Percentiles rank a stretch among this genome's conserved stretches.
These are phyloP conservation scores for Dermatemys mawii DNA, from an alignment of 2,113 vertebrate genomes.

Conservation along the genomic window DNA sequence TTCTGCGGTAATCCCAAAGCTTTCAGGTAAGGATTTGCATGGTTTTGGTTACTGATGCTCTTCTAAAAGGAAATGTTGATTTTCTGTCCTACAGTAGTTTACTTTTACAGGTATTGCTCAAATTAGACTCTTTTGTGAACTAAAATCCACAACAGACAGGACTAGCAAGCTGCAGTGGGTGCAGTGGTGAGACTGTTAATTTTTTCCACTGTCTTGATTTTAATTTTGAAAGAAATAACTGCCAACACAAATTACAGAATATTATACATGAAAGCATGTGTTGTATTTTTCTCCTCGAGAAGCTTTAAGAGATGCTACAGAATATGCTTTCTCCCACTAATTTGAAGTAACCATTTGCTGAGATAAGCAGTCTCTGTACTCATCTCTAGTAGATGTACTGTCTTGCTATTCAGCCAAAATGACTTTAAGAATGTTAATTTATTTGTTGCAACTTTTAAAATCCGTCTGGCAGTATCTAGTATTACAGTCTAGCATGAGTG, in stretches of 20 bases:
- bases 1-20: conserved; percentile 74
- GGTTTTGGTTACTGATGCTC: conserved; percentile 62
- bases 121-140: background rate
- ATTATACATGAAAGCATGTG: conserved; percentile 24
- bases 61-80: conserved; percentile 59
- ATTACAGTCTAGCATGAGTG: conserved; percentile 27
- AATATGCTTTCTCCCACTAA: background rate
- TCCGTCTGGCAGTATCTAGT: background rate
- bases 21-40: conserved; percentile 81
- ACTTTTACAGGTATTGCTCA: conserved; percentile 64
- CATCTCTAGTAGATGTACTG: background rate
- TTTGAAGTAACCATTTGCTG: conserved; percentile 42
- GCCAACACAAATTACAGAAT: conserved; percentile 41
- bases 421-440: conserved; percentile 63
- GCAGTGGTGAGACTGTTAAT: conserved; percentile 18
- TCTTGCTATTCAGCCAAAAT: conserved; percentile 18
- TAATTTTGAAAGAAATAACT: conserved; percentile 34
- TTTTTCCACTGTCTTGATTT: conserved; percentile 66
- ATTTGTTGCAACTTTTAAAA: conserved; percentile 45
- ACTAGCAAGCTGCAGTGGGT: conserved; percentile 62
- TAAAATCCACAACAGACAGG: conserved; percentile 49
- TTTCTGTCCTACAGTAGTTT: conserved; percentile 67
- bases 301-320: conserved; percentile 39
- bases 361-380: conserved; percentile 51
- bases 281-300: conserved; percentile 37